Conservation (phyloP, 2,888 invertebrate genomes). For the Amphipyra tragopoginis region DNA sequence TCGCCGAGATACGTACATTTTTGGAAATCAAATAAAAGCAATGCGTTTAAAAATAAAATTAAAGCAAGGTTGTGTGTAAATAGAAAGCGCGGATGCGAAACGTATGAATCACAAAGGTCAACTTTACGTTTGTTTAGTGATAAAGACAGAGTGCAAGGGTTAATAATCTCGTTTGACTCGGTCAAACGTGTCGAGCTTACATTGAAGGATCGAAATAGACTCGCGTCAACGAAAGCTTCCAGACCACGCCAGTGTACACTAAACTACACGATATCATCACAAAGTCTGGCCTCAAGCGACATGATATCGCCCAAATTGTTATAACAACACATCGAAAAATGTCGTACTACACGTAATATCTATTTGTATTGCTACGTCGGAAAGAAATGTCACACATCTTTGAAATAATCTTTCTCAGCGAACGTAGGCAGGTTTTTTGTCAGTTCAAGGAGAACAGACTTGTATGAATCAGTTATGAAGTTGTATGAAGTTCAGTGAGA, state of each 20-base stretch:
- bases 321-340: constrained; percentile 54
- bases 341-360: constrained; percentile 51
- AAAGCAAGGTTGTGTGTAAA: constrained; percentile 80
- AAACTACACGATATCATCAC: constrained; percentile 33
- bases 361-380: constrained; percentile 53
- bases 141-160: constrained; percentile 50
- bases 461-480: constrained; percentile 47
- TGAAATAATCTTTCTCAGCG: constrained; percentile 28
- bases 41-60: constrained; percentile 79
- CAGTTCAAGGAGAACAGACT: constrained; percentile 62
- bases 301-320: constrained; percentile 43
- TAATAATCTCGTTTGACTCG: constrained; percentile 54
- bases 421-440: constrained; percentile 52
- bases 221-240: constrained; percentile 20
- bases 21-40: constrained; percentile 88
- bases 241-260: constrained; percentile 27
- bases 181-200: constrained; percentile 47
- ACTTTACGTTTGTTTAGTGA: constrained; percentile 64
- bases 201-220: constrained; percentile 52
- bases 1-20: constrained; percentile 86
- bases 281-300: constrained; percentile 20
- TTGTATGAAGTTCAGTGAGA: constrained; percentile 34
- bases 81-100: constrained; percentile 68
- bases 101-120: constrained; percentile 71
- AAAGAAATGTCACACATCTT: constrained; percentile 43